These are phyloP conservation scores for Lasioglossum oenotherae DNA, from an alignment of 2,888 invertebrate species.

Conservation along the genomic window DNA sequence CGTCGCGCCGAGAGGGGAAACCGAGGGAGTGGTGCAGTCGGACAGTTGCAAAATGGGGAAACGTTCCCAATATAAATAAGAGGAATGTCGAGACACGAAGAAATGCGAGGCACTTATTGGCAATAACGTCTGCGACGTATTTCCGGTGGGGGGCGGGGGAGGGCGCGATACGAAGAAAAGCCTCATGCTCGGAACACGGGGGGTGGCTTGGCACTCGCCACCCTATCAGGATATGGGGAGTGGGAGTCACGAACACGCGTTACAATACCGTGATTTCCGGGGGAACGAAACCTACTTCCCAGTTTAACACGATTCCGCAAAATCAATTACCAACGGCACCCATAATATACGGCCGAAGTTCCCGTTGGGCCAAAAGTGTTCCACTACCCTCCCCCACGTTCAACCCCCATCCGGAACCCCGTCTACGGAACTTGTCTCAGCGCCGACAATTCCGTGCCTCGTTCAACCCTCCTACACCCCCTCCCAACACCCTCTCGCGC, in stretches of 20 bases:
- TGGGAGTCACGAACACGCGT: slow-evolving; percentile 47
- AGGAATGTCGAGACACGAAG: slow-evolving; percentile 21
- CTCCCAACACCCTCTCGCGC: not conserved
- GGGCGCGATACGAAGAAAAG: not conserved
- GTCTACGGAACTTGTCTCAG: slow-evolving; percentile 57
- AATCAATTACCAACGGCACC: slow-evolving; percentile 70
- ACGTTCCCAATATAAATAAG: slow-evolving; percentile 49
- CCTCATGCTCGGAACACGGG: not conserved
- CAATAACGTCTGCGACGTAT: slow-evolving; percentile 41
- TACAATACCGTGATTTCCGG: slow-evolving; percentile 61
- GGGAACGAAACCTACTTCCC: slow-evolving; percentile 63
- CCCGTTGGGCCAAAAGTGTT: slow-evolving; percentile 63
- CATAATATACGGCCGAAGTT: slow-evolving; percentile 71
- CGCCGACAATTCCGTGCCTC: slow-evolving; percentile 21
- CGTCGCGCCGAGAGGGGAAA: not conserved
- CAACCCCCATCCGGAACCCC: slow-evolving; percentile 3
- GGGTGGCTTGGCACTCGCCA: not conserved
- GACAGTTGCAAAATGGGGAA: slow-evolving; percentile 10
- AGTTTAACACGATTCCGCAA: slow-evolving; percentile 72
- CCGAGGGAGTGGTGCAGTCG: not conserved
- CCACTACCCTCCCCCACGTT: slow-evolving; percentile 15
- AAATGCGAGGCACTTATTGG: slow-evolving; percentile 44
- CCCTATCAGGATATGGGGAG: not conserved
- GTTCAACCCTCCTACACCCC: not conserved
- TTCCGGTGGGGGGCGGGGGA: not conserved